phyloP scores from a whole-genome alignment of 2,113 vertebrate species.

The Forbesichthys papilliferus region DNA sequence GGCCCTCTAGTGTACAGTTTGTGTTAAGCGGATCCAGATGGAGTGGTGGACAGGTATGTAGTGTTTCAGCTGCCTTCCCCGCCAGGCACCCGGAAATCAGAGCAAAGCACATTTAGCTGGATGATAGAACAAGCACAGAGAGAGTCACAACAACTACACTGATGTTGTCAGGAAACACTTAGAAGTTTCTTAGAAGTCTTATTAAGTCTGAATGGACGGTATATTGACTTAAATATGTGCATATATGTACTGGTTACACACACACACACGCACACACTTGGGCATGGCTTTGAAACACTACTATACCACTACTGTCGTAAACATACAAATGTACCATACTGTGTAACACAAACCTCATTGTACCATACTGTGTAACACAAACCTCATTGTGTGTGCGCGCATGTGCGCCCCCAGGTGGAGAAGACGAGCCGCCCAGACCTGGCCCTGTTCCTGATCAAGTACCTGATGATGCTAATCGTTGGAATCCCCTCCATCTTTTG shows the following conservation, averaged over 20 bases:
- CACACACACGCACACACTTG: background rate
- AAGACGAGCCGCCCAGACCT: slow-evolving; percentile 87
- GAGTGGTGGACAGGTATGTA: too few relatives aligned
- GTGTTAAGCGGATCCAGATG: too few relatives aligned
- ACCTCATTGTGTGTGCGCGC: slow-evolving; percentile 1
- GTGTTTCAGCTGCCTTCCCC: too few relatives aligned
- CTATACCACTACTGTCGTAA: background rate
- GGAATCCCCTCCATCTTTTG: slow-evolving; percentile 98
- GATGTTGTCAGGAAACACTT: too few relatives aligned
- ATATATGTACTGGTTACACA: slow-evolving; percentile 15
- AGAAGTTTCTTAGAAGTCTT: too few relatives aligned
- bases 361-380: background rate
- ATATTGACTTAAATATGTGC: too few relatives aligned
- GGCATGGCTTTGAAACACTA: background rate
- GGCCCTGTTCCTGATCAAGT: slow-evolving; percentile 92
- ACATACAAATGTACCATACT: background rate
- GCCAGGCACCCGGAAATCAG: too few relatives aligned
- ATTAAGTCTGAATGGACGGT: too few relatives aligned
- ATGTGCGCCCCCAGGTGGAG: slow-evolving; percentile 77
- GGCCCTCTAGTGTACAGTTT: too few relatives aligned
- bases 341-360: background rate
- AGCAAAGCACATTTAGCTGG: too few relatives aligned
- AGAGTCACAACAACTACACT: too few relatives aligned
- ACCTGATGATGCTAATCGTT: slow-evolving; percentile 94
- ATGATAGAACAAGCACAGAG: too few relatives aligned